Evolutionary conservation across 1,140 invertebrate species (phyloP), one percentile per base, ranked within the genome.

Genomic region (Mycetomoellerius zeteki): DNA sequence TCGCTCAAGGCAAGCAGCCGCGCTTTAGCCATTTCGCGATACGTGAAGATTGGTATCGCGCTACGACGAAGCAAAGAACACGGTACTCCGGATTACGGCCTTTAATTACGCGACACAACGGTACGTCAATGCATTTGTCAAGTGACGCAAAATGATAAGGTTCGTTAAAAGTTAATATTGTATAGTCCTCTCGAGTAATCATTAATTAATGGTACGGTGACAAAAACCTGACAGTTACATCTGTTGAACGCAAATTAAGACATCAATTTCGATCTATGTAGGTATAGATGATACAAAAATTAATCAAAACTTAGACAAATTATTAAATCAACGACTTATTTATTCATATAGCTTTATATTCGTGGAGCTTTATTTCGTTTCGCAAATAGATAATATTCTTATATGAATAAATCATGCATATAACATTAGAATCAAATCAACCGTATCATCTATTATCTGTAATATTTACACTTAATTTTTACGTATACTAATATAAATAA

Each of bases 401-500:
- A 43, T 43, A 10, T 72, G 56, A 64, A 85, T 86, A 52, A 60
- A 78, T 88, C 62, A 72, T 62, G 86, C 73, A 75, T 75, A 73
- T 69, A 33, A 52, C n/a, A n/a, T n/a, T 47, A 50, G 56, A 78
- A 85, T 73, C 16, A 16, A 52, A 52, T 52, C 4, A 52, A 37
- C 7, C 47, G 65, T 58, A 85, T 87, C 85, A 16, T n/a, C 86
- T 89, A 88, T 72, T 77, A 24, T 76, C 37, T 80, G 19, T 33
- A 72, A 19, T 47, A 60, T 10, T 47, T 5, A 43, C 16, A 8
- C 3, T 58, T 62, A 43, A 58, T 43, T 16, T 19, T 3, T 30
- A n/a, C 43, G 50, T n/a, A n/a, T 47, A 33, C 19, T 24, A 19
- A 24, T 30, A 33, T 19, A 75, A 56, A 24, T 33, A 50, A 58